A percentile compares a stretch with the other conserved stretches of the same genome.
Evolutionary conservation across 2,888 invertebrate genomes (phyloP).

Genomic region (Tyria jacobaeae): DNA sequence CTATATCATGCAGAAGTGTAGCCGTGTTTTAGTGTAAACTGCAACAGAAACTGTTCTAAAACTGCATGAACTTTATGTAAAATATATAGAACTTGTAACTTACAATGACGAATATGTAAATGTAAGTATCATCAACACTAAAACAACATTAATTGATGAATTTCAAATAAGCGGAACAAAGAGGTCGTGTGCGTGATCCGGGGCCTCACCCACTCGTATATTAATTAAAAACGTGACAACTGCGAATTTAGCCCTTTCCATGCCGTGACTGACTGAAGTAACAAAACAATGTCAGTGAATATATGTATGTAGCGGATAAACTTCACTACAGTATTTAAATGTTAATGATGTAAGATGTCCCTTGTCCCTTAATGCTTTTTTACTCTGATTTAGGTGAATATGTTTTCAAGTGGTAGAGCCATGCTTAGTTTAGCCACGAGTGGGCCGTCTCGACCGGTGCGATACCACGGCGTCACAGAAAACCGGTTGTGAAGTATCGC

Average conservation of each 20-base stretch:
- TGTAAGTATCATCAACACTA: slow-evolving; percentile 50
- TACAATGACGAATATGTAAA: slow-evolving; percentile 49
- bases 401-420: no score
- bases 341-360: slow-evolving; percentile 55
- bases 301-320: slow-evolving; percentile 41
- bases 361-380: slow-evolving; percentile 20
- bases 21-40: not conserved
- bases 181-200: slow-evolving; percentile 65
- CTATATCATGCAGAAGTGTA: not conserved
- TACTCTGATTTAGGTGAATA: slow-evolving; percentile 4
- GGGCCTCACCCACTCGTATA: slow-evolving; percentile 71
- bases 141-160: slow-evolving; percentile 71
- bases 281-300: slow-evolving; percentile 53
- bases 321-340: slow-evolving; percentile 59
- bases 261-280: slow-evolving; percentile 61
- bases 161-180: slow-evolving; percentile 59
- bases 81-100: slow-evolving; percentile 21
- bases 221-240: slow-evolving; percentile 84
- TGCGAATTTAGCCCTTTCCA: slow-evolving; percentile 74
- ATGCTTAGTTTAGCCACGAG: no score
- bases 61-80: slow-evolving; percentile 15
- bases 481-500: no score
- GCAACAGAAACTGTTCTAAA: not conserved
- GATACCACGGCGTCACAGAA: no score
- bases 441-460: no score